Evolutionary conservation across 2,888 invertebrate species (phyloP), one percentile per base, ranked within the genome.

Genomic region (Penaeus monodon): DNA sequence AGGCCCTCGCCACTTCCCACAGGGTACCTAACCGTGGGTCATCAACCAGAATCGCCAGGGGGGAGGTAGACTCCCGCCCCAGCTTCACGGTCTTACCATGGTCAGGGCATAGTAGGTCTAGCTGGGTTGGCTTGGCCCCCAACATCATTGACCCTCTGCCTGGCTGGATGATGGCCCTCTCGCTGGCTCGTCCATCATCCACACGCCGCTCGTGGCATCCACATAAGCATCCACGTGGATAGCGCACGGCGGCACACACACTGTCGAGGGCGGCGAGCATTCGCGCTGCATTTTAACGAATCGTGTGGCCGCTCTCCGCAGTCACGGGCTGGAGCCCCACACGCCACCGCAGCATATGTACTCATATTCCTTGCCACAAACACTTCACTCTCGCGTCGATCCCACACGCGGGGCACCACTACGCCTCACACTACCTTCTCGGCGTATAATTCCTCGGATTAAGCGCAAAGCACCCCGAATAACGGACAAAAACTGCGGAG

Each of bases 401-500:
- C 49, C 57, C 63, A n/a, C 49, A n/a, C 77, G 27, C 27, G 63
- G 44, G 17, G 27, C n/a, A 77, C 63, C 77, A 29, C 77, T 77
- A 24, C 49, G 63, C n/a, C 63, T 57, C 57, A 77, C 57, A 57
- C n/a, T 77, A 77, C 77, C 77, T 77, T 77, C 77, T 77, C 24
- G n/a, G n/a, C 57, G 49, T 57, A 27, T 27, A 77, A 17, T 57
- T 57, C 29, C n/a, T 17, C 12, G 27, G 44, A 57, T 27, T 27
- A 27, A n/a, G 17, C 33, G n/a, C 24, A 8, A 57, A 77, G 49
- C 29, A 57, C 27, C 27, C 49, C 2, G 10, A 14, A 49, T 57
- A 27, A 77, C 2, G 20, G 49, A 49, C 29, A 14, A 77, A 77
- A 77, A 57, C 63, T 49, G 49, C 27, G 77, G 63, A 63, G 27